A percentile compares a stretch with the other conserved stretches of the same genome.
phyloP scores from a whole-genome alignment of 2,797 vertebrate species.

The Enteromius afrohamiltoni region DNA sequence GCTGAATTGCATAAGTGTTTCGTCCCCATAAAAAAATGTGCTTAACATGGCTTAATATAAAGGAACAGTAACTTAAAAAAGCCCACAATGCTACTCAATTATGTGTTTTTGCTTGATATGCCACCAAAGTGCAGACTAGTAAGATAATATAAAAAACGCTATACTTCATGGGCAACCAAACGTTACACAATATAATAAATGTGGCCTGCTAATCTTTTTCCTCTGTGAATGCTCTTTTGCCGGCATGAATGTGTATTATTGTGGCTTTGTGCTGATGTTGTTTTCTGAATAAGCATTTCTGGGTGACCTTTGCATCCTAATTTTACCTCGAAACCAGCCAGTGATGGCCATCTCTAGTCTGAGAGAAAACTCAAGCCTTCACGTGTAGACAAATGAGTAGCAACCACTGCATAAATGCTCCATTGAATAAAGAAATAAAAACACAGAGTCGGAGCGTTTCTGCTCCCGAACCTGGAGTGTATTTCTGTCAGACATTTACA shows the following conservation, averaged over 20 bases:
- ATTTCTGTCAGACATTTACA: constrained; percentile 14
- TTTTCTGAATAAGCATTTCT: not conserved
- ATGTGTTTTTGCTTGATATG: not conserved
- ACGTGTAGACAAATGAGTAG: not conserved
- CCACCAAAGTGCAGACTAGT: not conserved
- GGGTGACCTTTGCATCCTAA: not conserved
- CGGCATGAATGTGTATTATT: not conserved
- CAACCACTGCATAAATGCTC: not conserved
- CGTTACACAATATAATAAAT: not conserved
- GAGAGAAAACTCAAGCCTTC: not conserved
- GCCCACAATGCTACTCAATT: not conserved
- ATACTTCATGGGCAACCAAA: not conserved
- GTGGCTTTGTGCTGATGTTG: not conserved
- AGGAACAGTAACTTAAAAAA: not conserved
- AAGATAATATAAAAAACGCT: not conserved
- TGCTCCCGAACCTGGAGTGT: not conserved
- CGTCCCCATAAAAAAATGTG: not conserved
- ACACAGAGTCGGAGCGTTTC: not conserved
- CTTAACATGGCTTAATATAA: not conserved
- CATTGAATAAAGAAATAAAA: constrained; percentile 14
- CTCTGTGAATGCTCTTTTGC: not conserved
- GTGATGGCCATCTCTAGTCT: not conserved
- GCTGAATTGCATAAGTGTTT: not conserved
- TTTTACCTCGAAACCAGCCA: not conserved
- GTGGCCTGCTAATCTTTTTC: not conserved